Percentiles rank a stretch among this genome's conserved stretches.
Evolutionary conservation across 2,888 invertebrate genomes (phyloP).

Genomic region (Minunthozetes semirufus): DNA sequence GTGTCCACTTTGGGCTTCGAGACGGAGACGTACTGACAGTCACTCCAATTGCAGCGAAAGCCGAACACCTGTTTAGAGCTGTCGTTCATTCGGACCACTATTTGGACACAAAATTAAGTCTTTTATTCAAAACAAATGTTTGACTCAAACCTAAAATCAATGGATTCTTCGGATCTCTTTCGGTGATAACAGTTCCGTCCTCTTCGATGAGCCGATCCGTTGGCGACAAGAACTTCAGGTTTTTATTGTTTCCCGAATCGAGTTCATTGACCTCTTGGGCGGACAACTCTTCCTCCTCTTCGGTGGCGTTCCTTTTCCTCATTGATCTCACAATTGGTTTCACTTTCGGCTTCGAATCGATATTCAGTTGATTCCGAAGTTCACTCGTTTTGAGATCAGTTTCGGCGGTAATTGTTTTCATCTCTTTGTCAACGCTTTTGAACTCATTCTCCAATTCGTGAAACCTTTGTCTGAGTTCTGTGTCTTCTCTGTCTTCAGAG

Average conservation of each 20-base stretch:
- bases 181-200: not conserved
- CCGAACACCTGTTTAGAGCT: not conserved
- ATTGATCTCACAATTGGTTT: not conserved
- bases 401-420: not conserved
- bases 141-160: not conserved
- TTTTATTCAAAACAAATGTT: not conserved
- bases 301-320: not conserved
- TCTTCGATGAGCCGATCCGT: not conserved
- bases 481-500: not conserved
- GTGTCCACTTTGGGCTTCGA: not conserved
- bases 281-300: not conserved
- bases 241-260: not conserved
- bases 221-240: not conserved
- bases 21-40: not conserved
- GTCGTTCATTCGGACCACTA: not conserved
- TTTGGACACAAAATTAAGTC: not conserved
- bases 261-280: not conserved
- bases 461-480: not conserved
- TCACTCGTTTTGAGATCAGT: not conserved
- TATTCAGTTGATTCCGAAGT: not conserved
- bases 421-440: not conserved
- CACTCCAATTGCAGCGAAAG: not conserved
- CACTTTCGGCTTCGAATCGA: not conserved
- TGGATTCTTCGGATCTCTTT: not conserved
- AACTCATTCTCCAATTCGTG: not conserved